Evolutionary conservation across 2,888 invertebrate species (phyloP), one percentile per base, ranked within the genome.

Genomic region (Leptopilina drosophilae): DNA sequence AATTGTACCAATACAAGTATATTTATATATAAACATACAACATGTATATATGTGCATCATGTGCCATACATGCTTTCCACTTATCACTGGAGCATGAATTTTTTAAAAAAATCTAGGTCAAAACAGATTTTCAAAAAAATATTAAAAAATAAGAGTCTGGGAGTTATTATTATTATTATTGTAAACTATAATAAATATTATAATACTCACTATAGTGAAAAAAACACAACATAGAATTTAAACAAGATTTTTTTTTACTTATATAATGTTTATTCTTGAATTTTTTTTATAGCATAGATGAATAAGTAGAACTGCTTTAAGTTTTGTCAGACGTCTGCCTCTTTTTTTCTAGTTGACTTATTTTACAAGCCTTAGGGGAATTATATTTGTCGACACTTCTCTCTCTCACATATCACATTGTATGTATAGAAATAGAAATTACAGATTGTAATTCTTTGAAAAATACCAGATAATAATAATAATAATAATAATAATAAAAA

Each of bases 261-360:
- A 59, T 59, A 62, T 20, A 62, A 62, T 62, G 20, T 62, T 62
- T 15, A 62, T 62, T 15, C 20, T 33, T 20, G 62, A 3, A 20
- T 62, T 62, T 62, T 62, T 5, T 15, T 11, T 49, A 9, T n/a
- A n/a, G 15, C 59, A n/a, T 15, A 59, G 8, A 59, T 7, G 59
- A 14, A n/a, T 12, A n/a, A 14, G 64, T 33, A 33, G 64, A 33
- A 64, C 12, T 40, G 40, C 64, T 15, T 40, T 26, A 64, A 64
- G 64, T 64, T 64, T 40, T 20, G 33, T 33, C 64, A 64, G 64
- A 33, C 64, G 64, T 64, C 11, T 64, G 64, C 33, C 64, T 64
- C 20, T 14, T 26, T 53, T 67, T 69, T 69, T 69, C 53, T 69
- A 69, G 49, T 69, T 49, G 69, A 14, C 46, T 69, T 69, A 69